Evolutionary conservation across 1,140 invertebrate species (phyloP).

Genomic region (Bombus haemorrhoidalis): DNA sequence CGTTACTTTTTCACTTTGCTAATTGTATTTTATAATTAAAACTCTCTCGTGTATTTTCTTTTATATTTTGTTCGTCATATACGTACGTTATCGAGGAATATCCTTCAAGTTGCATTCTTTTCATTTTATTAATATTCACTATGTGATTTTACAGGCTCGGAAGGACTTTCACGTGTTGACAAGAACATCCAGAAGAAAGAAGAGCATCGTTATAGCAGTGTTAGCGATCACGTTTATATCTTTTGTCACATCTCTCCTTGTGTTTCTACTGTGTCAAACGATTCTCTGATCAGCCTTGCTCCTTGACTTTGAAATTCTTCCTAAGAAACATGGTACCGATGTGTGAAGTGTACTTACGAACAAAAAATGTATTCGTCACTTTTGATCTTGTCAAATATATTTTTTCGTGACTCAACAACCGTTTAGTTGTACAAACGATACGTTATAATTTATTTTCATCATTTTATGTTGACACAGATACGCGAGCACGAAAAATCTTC

Average conservation of each 20-base stretch:
- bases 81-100: too few relatives aligned
- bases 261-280: conserved; percentile 50
- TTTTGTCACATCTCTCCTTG: conserved; percentile 32
- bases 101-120: too few relatives aligned
- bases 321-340: too few relatives aligned
- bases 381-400: too few relatives aligned
- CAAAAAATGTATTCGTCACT: conserved; percentile 31
- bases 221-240: conserved; percentile 23
- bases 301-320: background rate
- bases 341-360: background rate
- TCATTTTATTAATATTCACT: background rate
- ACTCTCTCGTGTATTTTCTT: background rate
- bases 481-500: background rate
- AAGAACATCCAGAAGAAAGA: conserved; percentile 37
- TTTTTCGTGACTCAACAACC: background rate
- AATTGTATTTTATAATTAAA: background rate
- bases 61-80: too few relatives aligned
- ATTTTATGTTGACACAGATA: background rate
- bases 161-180: conserved; percentile 59
- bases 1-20: background rate
- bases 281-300: conserved; percentile 27
- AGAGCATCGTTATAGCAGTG: conserved; percentile 10
- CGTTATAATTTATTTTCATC: too few relatives aligned
- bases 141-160: conserved; percentile 32
- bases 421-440: background rate